These are phyloP conservation scores for Acanthoscelides obtectus DNA, from an alignment of 2,888 invertebrate species.

Conservation along the genomic window DNA sequence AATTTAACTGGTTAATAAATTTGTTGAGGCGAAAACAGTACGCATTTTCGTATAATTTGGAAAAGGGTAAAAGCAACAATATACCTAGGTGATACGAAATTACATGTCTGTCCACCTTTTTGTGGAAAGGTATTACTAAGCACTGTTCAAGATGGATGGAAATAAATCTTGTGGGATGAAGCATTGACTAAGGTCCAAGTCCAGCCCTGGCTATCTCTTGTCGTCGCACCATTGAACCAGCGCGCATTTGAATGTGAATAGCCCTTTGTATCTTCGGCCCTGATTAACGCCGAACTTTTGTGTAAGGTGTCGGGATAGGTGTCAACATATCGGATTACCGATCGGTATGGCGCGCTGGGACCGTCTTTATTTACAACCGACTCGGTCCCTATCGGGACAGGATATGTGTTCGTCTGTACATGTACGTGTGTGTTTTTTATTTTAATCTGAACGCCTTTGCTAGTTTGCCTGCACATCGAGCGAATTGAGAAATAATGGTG, in stretches of 20 bases:
- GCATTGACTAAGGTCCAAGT: too few relatives aligned
- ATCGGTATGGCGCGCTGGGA: not conserved
- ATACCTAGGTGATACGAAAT: too few relatives aligned
- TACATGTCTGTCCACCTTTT: too few relatives aligned
- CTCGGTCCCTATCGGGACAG: not conserved
- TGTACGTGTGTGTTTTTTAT: not conserved
- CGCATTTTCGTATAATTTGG: too few relatives aligned
- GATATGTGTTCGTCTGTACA: not conserved
- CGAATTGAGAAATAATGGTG: too few relatives aligned
- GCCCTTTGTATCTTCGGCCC: slow-evolving; percentile 8
- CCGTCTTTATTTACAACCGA: not conserved
- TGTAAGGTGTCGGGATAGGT: slow-evolving; percentile 10
- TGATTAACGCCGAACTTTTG: slow-evolving; percentile 18
- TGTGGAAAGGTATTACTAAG: too few relatives aligned
- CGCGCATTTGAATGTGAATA: slow-evolving; percentile 8
- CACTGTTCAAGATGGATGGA: too few relatives aligned
- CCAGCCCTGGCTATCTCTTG: not conserved
- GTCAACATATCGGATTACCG: not conserved
- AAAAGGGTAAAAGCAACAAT: too few relatives aligned
- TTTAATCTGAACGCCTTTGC: not conserved
- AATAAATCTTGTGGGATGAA: too few relatives aligned
- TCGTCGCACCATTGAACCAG: not conserved
- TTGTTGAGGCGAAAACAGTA: too few relatives aligned
- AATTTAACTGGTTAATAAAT: too few relatives aligned
- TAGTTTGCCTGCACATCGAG: too few relatives aligned